Percentiles rank a stretch among this genome's conserved stretches.
Evolutionary conservation across 1,140 invertebrate genomes (phyloP).

Genomic region (Hylaeus anthracinus): DNA sequence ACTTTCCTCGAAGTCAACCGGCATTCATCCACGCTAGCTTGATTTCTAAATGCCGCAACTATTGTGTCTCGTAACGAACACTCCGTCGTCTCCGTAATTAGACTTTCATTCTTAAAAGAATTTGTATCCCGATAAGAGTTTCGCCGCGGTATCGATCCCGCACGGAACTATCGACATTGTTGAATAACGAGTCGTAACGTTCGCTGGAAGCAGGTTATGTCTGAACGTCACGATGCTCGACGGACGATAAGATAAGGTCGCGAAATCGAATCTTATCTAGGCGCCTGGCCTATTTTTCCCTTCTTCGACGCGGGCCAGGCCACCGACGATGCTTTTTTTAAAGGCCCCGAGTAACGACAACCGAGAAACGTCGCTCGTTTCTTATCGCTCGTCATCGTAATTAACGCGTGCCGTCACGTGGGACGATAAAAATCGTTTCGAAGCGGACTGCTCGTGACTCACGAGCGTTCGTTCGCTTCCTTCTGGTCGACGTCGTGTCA

Average conservation of each 20-base stretch:
- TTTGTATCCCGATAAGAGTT: background rate
- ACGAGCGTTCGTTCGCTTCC: constrained; percentile 28
- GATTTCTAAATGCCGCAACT: too few relatives aligned
- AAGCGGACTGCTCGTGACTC: constrained; percentile 14
- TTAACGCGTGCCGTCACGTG: constrained; percentile 63
- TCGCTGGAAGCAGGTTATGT: background rate
- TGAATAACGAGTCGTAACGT: background rate
- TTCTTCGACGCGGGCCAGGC: constrained; percentile 16
- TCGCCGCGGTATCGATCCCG: background rate
- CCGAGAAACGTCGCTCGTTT: constrained; percentile 3
- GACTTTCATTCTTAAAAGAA: background rate
- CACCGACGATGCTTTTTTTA: constrained; percentile 11
- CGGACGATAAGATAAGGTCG: constrained; percentile 50
- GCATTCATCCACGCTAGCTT: too few relatives aligned
- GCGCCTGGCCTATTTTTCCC: constrained; percentile 30
- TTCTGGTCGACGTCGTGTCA: constrained; percentile 18
- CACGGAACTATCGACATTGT: background rate
- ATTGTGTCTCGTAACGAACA: too few relatives aligned
- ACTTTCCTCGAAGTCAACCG: too few relatives aligned
- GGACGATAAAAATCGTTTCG: constrained; percentile 48
- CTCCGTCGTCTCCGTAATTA: too few relatives aligned
- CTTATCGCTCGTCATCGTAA: constrained; percentile 53
- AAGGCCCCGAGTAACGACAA: constrained; percentile 25
- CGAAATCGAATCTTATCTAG: constrained; percentile 62
- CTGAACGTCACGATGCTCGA: background rate